Base-by-base conservation (phyloP, 2,113 vertebrate genomes). In the Lichenostomus cassidix region DNA sequence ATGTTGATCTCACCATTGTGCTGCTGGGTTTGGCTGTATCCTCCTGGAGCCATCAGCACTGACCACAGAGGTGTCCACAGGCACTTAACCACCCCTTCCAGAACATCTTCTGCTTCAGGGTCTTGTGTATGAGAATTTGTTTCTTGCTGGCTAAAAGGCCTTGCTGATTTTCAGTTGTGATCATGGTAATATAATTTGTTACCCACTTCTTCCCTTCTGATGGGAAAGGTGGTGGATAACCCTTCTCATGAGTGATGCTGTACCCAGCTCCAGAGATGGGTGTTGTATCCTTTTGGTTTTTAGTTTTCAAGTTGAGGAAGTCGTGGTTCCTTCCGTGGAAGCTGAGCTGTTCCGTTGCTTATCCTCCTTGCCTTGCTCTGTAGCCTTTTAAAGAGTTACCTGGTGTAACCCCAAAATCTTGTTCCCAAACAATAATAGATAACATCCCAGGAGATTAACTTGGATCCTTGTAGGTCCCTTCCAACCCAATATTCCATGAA, bases 1-100 rank as follows among this genome's bases (percentile, higher is more conserved):
- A 0, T 31, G 37, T 11, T 52, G 50, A 3, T 87, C 41, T 22
- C 68, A 53, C 10, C 25, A 1, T 19, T 29, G n/a, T 7, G 9
- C 33, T 29, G 21, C 10, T 50, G 39, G 10, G 12, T 39, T 65
- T 17, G 5, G 15, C 10, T 49, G 8, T 18, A 0, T 56, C 42
- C 31, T n/a, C 5, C 22, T 29, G 27, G 37, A 86, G 16, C 46
- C 59, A 11, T 9, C 42, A 37, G 44, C 2, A 3, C 22, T 78
- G 31, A 11, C 49, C 37, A 14, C 24, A 17, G 46, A 35, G 7
- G 8, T 69, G 35, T 39, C 44, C 29, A 3, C 9, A 3, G 21
- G 22, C 5, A 0, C 2, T 1, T 24, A 22, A 44, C 18, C 7
- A 4, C 9, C 11, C 33, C 10, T 50, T 67, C 47, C 29, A 79